Conservation (phyloP, 2,113 vertebrate genomes). For the Gopherus flavomarginatus region DNA sequence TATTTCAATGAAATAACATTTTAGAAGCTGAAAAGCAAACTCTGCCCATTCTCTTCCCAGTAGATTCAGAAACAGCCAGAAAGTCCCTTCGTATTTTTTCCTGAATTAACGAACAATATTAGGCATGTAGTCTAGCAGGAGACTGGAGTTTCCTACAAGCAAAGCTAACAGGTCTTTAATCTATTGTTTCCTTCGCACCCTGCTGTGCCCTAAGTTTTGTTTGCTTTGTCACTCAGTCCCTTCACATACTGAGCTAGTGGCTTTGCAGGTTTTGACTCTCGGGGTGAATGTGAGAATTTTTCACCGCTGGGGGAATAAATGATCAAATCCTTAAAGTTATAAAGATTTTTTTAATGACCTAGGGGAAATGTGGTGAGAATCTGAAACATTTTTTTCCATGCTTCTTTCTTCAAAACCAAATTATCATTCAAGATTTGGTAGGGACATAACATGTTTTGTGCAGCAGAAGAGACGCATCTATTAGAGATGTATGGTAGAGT, state of each 20-base stretch:
- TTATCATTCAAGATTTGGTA: not conserved
- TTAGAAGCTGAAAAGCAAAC: accelerated
- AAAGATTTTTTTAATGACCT: not conserved
- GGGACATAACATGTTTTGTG: not conserved
- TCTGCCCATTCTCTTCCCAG: not conserved
- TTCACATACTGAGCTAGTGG: slow-evolving; percentile 16
- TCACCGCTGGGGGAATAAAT: not conserved
- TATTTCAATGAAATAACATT: not conserved
- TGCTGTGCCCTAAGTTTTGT: slow-evolving; percentile 9
- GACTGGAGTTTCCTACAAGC: slow-evolving; percentile 31
- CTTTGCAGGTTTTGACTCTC: not conserved
- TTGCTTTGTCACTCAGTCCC: not conserved
- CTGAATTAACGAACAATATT: not conserved
- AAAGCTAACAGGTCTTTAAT: not conserved
- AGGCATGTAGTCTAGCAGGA: not conserved
- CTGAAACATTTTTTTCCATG: not conserved
- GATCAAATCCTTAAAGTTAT: not conserved
- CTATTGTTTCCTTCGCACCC: slow-evolving; percentile 12
- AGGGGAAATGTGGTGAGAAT: not conserved
- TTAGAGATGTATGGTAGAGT: not conserved
- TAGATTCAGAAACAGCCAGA: not conserved
- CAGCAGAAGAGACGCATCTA: not conserved
- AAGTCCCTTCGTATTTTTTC: not conserved
- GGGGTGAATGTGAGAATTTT: not conserved
- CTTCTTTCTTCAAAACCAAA: not conserved